Conservation (phyloP, 2,888 invertebrate species). For the Apamea epomidion region DNA sequence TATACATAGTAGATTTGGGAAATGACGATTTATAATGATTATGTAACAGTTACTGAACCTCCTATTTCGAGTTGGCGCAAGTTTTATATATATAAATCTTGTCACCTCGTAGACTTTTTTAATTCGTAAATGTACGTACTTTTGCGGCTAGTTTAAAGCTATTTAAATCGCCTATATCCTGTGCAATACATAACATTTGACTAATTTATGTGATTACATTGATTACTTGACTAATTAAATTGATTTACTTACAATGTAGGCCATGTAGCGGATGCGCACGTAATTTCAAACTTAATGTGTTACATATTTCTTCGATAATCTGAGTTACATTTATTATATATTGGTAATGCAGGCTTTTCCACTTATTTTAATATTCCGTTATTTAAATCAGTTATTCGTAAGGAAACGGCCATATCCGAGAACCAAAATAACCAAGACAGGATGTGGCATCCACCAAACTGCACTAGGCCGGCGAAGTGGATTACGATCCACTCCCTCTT, state of each 20-base stretch:
- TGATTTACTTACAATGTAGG: constrained; percentile 22
- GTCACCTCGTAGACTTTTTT: not conserved
- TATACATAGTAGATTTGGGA: no score
- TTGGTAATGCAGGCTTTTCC: not conserved
- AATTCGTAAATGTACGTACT: not conserved
- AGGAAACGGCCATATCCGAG: not conserved
- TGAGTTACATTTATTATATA: constrained; percentile 12
- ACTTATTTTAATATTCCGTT: constrained; percentile 1
- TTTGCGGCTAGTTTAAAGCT: not conserved
- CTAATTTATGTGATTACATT: constrained; percentile 42
- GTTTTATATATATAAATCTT: not conserved
- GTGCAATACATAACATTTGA: constrained; percentile 37
- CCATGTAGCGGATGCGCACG: constrained; percentile 30
- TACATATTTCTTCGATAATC: constrained; percentile 25
- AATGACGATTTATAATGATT: not conserved
- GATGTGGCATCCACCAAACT: no score
- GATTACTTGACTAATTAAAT: constrained; percentile 38
- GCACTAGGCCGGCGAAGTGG: no score
- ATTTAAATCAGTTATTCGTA: not conserved
- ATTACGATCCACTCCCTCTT: no score
- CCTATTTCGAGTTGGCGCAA: not conserved
- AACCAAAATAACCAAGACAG: not conserved
- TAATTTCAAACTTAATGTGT: constrained; percentile 26
- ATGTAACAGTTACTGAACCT: not conserved
- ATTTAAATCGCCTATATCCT: constrained; percentile 43